Evolutionary conservation across 1,140 invertebrate species (phyloP).

Genomic region (Cotesia chilonis): DNA sequence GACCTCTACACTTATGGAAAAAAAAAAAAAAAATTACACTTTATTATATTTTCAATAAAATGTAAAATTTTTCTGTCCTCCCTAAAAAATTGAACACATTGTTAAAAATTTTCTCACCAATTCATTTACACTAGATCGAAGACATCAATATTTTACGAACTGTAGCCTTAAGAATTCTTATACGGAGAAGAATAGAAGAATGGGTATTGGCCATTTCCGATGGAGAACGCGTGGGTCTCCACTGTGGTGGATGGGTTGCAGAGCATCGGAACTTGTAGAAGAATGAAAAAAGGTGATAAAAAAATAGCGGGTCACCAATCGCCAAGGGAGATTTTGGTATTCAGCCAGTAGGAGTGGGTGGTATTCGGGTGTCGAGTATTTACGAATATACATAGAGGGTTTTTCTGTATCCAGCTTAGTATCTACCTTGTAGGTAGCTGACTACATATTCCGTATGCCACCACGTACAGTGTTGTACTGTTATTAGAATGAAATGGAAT

Average conservation of each 20-base stretch:
- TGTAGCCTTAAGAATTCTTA: no score
- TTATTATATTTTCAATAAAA: no score
- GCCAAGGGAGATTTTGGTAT: slow-evolving; percentile 28
- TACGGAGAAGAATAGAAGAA: no score
- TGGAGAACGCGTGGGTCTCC: background rate
- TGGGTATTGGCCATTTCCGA: background rate
- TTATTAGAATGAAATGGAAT: slow-evolving; percentile 40
- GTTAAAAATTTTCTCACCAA: no score
- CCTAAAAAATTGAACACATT: no score
- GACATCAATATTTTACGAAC: no score
- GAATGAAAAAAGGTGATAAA: background rate
- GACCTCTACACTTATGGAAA: no score
- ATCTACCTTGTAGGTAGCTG: slow-evolving; percentile 16
- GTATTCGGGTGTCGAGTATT: slow-evolving; percentile 18
- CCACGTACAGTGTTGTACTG: slow-evolving; percentile 31
- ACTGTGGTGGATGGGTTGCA: background rate
- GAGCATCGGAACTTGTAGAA: background rate
- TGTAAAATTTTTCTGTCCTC: no score
- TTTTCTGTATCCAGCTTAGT: slow-evolving; percentile 4
- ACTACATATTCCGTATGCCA: slow-evolving; percentile 10
- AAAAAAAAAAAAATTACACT: no score
- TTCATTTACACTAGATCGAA: no score
- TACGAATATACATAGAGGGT: background rate
- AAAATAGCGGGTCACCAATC: slow-evolving; percentile 9
- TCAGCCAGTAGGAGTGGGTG: slow-evolving; percentile 6